Conservation (phyloP, 2,113 vertebrate species). For the Coreoperca whiteheadi region DNA sequence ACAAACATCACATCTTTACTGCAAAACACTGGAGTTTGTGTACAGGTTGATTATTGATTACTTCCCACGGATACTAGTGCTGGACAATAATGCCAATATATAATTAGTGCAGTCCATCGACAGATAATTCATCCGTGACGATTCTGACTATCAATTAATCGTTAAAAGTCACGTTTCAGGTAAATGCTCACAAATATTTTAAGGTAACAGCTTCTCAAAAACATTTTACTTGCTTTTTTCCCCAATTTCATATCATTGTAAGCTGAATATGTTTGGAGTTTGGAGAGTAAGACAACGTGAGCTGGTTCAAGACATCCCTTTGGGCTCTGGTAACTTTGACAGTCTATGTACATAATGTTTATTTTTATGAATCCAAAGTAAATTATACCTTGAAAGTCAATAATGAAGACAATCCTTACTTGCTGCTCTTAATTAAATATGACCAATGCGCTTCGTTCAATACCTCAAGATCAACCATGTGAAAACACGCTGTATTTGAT, state of each 20-base stretch:
- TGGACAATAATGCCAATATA: background rate
- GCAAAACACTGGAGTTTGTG: background rate
- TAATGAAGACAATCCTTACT: background rate
- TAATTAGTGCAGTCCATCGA: background rate
- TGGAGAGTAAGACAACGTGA: background rate
- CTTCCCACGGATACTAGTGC: background rate
- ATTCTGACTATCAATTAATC: no score
- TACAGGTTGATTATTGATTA: background rate
- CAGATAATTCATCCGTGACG: no score
- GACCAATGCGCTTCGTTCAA: background rate
- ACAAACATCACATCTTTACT: constrained; percentile 5
- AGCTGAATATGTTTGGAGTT: background rate
- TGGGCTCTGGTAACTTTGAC: background rate
- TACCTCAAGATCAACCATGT: background rate
- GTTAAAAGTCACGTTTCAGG: no score
- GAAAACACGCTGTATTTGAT: no score
- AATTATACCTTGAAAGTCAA: background rate
- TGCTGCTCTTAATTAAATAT: background rate
- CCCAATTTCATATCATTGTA: background rate
- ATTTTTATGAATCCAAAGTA: background rate
- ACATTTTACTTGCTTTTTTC: no score
- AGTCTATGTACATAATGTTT: background rate
- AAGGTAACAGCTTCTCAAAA: no score
- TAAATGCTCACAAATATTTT: no score
- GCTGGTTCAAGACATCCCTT: background rate